Evolutionary conservation across 2,797 vertebrate genomes (phyloP), one percentile per base, ranked within the genome.

Genomic region (Harpagifer antarcticus): DNA sequence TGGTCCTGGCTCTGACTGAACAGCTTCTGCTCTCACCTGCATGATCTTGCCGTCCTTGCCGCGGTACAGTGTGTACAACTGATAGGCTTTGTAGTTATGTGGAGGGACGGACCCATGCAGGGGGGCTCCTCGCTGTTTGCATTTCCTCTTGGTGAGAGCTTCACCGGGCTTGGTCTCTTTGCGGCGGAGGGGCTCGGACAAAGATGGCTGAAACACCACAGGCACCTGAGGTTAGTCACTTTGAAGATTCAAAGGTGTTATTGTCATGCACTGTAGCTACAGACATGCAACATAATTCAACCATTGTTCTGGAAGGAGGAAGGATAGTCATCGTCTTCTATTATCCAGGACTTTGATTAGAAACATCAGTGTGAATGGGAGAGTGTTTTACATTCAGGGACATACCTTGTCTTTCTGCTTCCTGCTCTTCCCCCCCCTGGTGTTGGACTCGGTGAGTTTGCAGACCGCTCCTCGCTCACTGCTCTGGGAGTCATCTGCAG

Each of bases 21-120:
- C 33, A 37, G n/a, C 19, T 13, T 9, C 60, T 9, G 23, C 3
- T 1, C 53, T 45, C 5, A 97, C 98, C 97, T 99, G 98, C 98
- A 99, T 98, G 90, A 99, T 94, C 89, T 97, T 99, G 9, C 98
- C 98, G 0, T 99, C 95, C 88, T 97, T 96, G n/a, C 93, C 96
- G 19, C 98, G 93, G 86, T 99, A 99, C 14, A 99, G 94, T 0
- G 98, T 99, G 91, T 99, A 99, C 0, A 99, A 95, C 93, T 99
- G 98, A 89, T 97, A 99, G 8, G 97, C 98, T 72, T 97, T 96
- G 70, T 96, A 97, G 90, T 95, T 95, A 9, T 99, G 98, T 9
- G 98, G 98, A 11, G 96, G 95, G 52, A 79, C 15, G n/a, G 83
- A 67, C 0, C 74, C 42, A 2, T 72, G 70, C 0, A 95, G 94